phyloP scores from a whole-genome alignment of 2,113 vertebrate genomes.

The Albula glossodonta region DNA sequence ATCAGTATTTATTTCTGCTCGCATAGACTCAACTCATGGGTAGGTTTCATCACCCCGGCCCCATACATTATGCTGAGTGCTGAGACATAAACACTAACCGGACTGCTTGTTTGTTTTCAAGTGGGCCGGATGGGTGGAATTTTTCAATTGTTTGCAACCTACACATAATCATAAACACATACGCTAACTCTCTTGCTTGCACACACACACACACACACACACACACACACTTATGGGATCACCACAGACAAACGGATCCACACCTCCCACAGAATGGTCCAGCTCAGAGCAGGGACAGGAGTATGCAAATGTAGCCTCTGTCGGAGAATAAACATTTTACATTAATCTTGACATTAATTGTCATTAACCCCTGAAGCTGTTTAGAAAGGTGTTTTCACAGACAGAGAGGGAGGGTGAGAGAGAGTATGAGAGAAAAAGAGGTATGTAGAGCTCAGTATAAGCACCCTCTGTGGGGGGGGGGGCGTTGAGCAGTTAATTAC shows the following conservation, averaged over 20 bases:
- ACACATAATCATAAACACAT: slow-evolving; percentile 40
- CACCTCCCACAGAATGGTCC: slow-evolving; percentile 47
- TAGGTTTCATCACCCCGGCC: slow-evolving; percentile 13
- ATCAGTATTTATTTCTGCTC: slow-evolving; percentile 8
- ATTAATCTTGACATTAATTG: slow-evolving; percentile 33
- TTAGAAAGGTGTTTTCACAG: slow-evolving; percentile 28
- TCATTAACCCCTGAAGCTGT: slow-evolving; percentile 27
- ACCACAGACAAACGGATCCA: slow-evolving; percentile 4
- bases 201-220: slow-evolving; percentile 36
- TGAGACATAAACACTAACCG: slow-evolving; percentile 58
- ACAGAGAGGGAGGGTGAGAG: not conserved
- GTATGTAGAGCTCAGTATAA: slow-evolving; percentile 5
- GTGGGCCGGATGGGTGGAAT: slow-evolving; percentile 66
- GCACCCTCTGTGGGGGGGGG: slow-evolving; percentile 1
- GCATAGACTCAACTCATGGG: not conserved
- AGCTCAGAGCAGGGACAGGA: slow-evolving; percentile 43
- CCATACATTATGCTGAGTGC: slow-evolving; percentile 56
- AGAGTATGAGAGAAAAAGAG: not conserved
- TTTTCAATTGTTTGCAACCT: slow-evolving; percentile 55
- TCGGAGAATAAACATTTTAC: slow-evolving; percentile 49
- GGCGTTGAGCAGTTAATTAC: slow-evolving; percentile 27
- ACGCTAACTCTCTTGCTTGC: slow-evolving; percentile 24
- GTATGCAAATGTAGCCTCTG: slow-evolving; percentile 49
- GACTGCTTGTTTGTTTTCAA: slow-evolving; percentile 60
- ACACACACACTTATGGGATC: slow-evolving; percentile 20